These are phyloP conservation scores for Philhelius pedissequus DNA, from an alignment of 2,888 invertebrate genomes.

Conservation along the genomic window DNA sequence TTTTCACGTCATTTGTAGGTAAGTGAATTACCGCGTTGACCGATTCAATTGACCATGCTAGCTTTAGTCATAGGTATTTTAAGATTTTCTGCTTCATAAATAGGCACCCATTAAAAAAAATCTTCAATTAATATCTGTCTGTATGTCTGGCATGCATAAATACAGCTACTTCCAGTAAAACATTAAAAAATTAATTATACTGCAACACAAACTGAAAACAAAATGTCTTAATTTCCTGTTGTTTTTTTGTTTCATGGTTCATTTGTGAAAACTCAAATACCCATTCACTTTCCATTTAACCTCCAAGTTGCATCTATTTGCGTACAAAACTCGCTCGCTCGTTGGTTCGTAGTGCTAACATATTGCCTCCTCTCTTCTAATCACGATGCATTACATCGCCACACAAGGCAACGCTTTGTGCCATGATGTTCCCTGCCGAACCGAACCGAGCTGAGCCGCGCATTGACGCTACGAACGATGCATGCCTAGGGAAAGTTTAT, in stretches of 20 bases:
- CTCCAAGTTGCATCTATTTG: constrained; percentile 10
- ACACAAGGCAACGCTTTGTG: background rate
- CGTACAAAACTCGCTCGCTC: constrained; percentile 25
- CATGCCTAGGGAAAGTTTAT: constrained; percentile 19
- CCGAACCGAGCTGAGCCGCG: background rate
- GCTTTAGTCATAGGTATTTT: no score
- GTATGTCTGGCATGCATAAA: background rate
- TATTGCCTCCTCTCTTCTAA: background rate
- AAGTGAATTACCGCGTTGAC: no score
- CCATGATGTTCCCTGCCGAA: background rate
- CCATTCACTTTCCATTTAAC: constrained; percentile 43
- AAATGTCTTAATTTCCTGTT: constrained; percentile 34
- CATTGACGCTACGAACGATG: background rate
- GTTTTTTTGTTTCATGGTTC: constrained; percentile 1
- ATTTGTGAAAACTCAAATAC: constrained; percentile 31
- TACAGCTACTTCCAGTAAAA: background rate
- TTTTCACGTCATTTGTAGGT: no score
- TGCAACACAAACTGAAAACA: background rate
- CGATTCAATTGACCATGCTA: no score
- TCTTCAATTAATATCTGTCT: no score
- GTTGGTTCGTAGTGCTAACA: constrained; percentile 2
- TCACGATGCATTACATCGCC: constrained; percentile 4
- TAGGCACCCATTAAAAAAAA: no score
- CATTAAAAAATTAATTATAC: constrained; percentile 22
- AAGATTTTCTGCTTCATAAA: no score